A percentile compares a stretch with the other conserved stretches of the same genome.
Conservation (phyloP, 2,888 invertebrate species). For the Pyrocoelia pectoralis region DNA sequence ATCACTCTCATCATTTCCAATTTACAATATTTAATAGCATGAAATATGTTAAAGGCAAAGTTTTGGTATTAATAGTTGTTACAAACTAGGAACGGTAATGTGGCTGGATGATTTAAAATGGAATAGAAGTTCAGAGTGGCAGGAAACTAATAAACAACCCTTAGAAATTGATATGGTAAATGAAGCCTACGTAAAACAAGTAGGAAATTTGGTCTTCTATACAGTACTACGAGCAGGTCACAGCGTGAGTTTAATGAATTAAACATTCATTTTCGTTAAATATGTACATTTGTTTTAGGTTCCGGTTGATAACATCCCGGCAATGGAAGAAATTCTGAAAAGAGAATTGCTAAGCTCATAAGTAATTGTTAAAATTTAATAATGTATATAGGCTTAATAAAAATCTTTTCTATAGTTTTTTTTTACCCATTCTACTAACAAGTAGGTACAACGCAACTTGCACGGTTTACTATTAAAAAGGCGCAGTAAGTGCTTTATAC, state of each 20-base stretch:
- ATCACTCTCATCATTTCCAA: background rate
- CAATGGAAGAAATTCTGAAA: conserved; percentile 46
- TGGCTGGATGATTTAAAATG: conserved; percentile 79
- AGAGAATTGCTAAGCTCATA: conserved; percentile 39
- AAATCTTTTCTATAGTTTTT: no score
- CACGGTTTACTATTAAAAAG: no score
- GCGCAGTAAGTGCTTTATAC: no score
- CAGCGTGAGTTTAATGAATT: conserved; percentile 65
- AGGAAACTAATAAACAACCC: conserved; percentile 65
- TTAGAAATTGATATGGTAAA: conserved; percentile 69
- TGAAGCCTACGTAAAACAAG: conserved; percentile 77
- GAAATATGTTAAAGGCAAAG: conserved; percentile 7
- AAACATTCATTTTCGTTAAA: background rate
- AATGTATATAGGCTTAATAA: background rate
- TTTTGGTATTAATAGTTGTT: conserved; percentile 8
- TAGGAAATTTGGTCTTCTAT: conserved; percentile 75
- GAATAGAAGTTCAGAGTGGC: conserved; percentile 71
- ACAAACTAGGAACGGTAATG: conserved; percentile 68
- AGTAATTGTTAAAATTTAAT: background rate
- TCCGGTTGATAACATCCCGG: conserved; percentile 46
- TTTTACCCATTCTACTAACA: no score
- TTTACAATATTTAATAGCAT: conserved; percentile 4
- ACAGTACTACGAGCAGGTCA: conserved; percentile 84
- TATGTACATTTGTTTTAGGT: conserved; percentile 38
- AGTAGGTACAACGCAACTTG: no score